Evolutionary conservation across 2,113 vertebrate species (phyloP).

Genomic region (Xenus cinereus): DNA sequence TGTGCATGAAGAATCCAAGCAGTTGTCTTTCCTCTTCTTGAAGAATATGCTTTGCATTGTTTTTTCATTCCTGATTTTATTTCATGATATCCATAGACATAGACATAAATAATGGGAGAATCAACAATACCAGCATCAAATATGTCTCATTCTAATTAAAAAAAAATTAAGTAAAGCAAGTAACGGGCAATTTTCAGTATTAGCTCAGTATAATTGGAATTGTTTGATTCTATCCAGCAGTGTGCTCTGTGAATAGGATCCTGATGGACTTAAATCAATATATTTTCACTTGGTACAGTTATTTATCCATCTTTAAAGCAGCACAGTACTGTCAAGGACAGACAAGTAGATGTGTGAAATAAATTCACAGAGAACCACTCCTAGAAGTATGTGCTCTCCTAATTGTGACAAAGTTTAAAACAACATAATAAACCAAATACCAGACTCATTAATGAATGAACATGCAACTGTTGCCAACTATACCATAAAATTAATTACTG

Average conservation of each 20-base stretch:
- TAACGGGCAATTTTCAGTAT: background rate
- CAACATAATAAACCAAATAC: constrained; percentile 61
- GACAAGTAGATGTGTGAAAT: background rate
- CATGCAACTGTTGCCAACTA: constrained; percentile 63
- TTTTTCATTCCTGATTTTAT: background rate
- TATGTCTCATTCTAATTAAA: background rate
- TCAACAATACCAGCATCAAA: background rate
- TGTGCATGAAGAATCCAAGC: fast-evolving
- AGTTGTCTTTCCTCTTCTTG: background rate
- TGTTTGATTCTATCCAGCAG: background rate
- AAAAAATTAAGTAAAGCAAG: background rate
- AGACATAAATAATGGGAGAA: background rate
- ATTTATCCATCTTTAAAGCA: background rate
- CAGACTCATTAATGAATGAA: constrained; percentile 60
- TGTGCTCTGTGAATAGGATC: background rate
- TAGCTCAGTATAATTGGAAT: background rate
- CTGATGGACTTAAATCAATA: background rate
- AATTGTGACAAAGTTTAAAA: constrained; percentile 71
- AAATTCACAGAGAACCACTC: background rate
- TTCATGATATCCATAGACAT: background rate
- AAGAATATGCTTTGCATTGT: background rate
- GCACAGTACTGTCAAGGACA: background rate
- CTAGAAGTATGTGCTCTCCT: background rate
- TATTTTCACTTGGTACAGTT: background rate
- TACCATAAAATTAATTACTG: constrained; percentile 74